A percentile compares a stretch with the other conserved stretches of the same genome.
Conservation (phyloP, 2,797 vertebrate species). For the Orientallactaga sibirica region DNA sequence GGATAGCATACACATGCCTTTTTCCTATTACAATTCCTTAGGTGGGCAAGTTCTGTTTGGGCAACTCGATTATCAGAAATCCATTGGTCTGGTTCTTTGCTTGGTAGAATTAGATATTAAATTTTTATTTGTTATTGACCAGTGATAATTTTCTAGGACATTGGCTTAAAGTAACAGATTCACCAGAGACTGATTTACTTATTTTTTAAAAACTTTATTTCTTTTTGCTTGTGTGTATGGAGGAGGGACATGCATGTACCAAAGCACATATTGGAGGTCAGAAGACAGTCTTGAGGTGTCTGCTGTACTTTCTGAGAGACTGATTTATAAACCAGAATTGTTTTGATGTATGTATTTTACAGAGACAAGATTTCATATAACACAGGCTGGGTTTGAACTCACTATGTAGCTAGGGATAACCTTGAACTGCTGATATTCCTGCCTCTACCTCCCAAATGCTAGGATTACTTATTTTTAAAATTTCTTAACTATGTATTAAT, state of each 20-base stretch:
- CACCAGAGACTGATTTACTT: neutral
- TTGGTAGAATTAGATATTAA: slow-evolving; percentile 43
- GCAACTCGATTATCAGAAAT: neutral
- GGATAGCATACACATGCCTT: too few relatives aligned
- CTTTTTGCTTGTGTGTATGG: too few relatives aligned
- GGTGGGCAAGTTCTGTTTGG: too few relatives aligned
- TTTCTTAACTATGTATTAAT: slow-evolving; percentile 2
- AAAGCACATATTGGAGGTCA: too few relatives aligned
- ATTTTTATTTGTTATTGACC: neutral
- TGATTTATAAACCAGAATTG: too few relatives aligned
- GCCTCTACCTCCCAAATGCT: neutral
- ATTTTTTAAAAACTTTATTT: too few relatives aligned
- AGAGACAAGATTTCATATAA: neutral
- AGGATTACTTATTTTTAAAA: neutral
- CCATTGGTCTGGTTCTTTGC: slow-evolving; percentile 1
- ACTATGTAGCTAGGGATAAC: neutral
- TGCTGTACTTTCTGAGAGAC: too few relatives aligned
- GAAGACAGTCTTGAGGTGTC: too few relatives aligned
- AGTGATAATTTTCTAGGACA: slow-evolving; percentile 26
- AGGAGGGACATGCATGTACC: too few relatives aligned
- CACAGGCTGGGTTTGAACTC: neutral
- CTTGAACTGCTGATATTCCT: neutral
- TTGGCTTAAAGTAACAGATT: slow-evolving; percentile 23
- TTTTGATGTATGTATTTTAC: too few relatives aligned
- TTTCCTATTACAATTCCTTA: too few relatives aligned